Percentiles rank a stretch among this genome's conserved stretches.
phyloP scores from a whole-genome alignment of 2,797 vertebrate genomes.

The Chaetodon trifasciatus region DNA sequence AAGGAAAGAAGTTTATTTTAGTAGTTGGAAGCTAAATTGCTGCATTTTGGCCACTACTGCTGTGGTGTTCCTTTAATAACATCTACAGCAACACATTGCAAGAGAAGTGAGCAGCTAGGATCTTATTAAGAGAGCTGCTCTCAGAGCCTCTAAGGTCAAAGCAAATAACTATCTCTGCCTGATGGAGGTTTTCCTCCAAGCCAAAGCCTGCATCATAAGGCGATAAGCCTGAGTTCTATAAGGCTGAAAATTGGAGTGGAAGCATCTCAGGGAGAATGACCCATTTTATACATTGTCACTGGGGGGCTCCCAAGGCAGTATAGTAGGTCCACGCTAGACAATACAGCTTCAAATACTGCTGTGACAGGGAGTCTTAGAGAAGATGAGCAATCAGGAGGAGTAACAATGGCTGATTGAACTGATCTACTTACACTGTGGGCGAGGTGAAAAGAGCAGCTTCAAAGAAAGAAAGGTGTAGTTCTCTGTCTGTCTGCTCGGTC shows the following conservation, averaged over 20 bases:
- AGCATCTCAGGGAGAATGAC: constrained; percentile 45
- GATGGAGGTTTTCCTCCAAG: constrained; percentile 53
- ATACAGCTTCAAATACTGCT: constrained; percentile 37
- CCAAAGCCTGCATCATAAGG: constrained; percentile 43
- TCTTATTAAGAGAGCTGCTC: constrained; percentile 49
- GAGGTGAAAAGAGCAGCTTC: constrained; percentile 42
- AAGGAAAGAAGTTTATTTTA: neutral
- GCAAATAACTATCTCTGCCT: constrained; percentile 52
- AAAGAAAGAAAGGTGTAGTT: constrained; percentile 33
- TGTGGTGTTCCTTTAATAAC: constrained; percentile 27
- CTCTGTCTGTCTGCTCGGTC: constrained; percentile 21
- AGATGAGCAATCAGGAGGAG: constrained; percentile 53
- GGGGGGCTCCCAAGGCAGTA: constrained; percentile 22
- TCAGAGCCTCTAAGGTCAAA: constrained; percentile 42
- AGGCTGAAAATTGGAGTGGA: constrained; percentile 39
- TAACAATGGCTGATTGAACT: constrained; percentile 36
- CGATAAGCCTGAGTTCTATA: constrained; percentile 41
- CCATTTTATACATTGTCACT: constrained; percentile 52
- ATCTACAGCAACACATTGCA: constrained; percentile 46
- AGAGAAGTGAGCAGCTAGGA: constrained; percentile 19
- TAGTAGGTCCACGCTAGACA: constrained; percentile 19
- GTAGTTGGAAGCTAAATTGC: constrained; percentile 6
- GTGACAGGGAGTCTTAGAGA: constrained; percentile 32
- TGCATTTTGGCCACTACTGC: neutral
- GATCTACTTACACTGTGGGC: constrained; percentile 46